phyloP scores from a whole-genome alignment of 2,797 vertebrate genomes.

The Lemur catta region DNA sequence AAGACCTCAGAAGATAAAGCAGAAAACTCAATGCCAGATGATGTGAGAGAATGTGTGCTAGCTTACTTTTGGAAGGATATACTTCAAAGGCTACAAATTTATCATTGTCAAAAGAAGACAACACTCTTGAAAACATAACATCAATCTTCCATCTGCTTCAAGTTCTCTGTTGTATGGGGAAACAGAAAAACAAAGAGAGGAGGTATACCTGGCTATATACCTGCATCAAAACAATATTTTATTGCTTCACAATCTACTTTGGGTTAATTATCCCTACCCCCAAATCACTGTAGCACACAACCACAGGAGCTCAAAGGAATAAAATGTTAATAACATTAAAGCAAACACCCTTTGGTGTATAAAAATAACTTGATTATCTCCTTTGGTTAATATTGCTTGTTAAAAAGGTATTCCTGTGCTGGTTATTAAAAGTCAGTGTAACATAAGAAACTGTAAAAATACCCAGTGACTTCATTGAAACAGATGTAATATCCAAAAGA shows the following conservation, averaged over 20 bases:
- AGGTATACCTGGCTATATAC: not conserved
- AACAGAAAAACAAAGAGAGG: not conserved
- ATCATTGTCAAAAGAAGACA: not conserved
- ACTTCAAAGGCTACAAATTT: not conserved
- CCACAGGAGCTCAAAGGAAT: not conserved
- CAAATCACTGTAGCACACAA: not conserved
- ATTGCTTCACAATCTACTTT: not conserved
- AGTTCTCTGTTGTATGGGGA: not conserved
- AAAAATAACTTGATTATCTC: not conserved
- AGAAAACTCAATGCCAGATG: not conserved
- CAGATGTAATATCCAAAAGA: not conserved
- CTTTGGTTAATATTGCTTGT: not conserved
- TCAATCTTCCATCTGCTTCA: not conserved
- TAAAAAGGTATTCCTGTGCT: not conserved
- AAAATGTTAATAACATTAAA: not conserved
- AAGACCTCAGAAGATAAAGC: not conserved
- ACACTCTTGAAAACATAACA: not conserved
- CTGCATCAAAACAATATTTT: not conserved
- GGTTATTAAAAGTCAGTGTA: not conserved
- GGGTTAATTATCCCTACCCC: not conserved
- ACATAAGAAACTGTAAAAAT: conserved; percentile 25
- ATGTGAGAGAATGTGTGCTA: not conserved
- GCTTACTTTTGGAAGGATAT: not conserved
- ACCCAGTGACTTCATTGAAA: not conserved
- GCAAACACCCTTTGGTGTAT: not conserved